phyloP scores from a whole-genome alignment of 2,888 invertebrate genomes.

The Agrochola lychnidis region DNA sequence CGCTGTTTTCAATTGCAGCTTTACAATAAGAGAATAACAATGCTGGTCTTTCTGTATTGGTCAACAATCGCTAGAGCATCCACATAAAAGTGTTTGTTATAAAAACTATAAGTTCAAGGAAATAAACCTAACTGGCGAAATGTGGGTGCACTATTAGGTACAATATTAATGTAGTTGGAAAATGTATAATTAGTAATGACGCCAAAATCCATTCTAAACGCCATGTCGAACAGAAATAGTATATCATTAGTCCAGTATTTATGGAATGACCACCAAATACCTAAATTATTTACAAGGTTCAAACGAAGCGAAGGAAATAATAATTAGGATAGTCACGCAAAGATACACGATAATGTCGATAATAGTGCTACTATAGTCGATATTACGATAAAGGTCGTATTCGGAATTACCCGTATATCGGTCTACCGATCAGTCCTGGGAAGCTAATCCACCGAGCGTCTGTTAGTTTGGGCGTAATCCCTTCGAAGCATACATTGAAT shows the following conservation, averaged over 20 bases:
- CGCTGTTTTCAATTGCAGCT: constrained; percentile 13
- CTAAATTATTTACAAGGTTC: constrained; percentile 19
- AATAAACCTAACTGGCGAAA: too few relatives aligned
- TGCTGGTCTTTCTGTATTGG: background rate
- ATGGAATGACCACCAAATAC: background rate
- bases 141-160: too few relatives aligned
- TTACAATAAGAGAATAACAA: constrained; percentile 9
- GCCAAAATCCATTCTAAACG: background rate
- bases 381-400: constrained; percentile 29
- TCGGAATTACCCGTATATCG: constrained; percentile 37
- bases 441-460: constrained; percentile 49
- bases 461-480: constrained; percentile 58
- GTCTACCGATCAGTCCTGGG: constrained; percentile 29
- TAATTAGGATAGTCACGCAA: constrained; percentile 32
- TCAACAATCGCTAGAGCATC: background rate
- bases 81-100: background rate
- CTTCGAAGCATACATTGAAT: constrained; percentile 38
- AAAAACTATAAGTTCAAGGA: background rate
- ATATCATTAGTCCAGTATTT: constrained; percentile 5
- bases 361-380: constrained; percentile 2
- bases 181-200: constrained; percentile 7
- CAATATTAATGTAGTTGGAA: background rate
- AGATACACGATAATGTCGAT: constrained; percentile 17
- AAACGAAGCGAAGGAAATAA: constrained; percentile 15
- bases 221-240: background rate